Percentiles rank a stretch among this genome's conserved stretches.
phyloP scores from a whole-genome alignment of 2,888 invertebrate species.

The Zaprionus lineosus region DNA sequence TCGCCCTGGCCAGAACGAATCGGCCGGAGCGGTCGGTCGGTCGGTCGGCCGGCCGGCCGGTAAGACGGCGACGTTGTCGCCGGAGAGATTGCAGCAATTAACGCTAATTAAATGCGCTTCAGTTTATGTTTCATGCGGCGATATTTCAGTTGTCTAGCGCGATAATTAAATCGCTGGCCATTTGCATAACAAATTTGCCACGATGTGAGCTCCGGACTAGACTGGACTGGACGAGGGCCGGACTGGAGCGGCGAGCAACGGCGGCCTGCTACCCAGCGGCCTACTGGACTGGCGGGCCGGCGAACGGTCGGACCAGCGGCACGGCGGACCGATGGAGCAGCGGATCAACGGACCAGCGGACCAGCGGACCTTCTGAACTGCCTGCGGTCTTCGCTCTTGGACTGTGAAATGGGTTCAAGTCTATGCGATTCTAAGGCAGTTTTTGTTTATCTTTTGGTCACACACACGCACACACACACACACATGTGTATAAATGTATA shows the following conservation, averaged over 20 bases:
- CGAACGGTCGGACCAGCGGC: too few relatives aligned
- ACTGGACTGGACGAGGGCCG: too few relatives aligned
- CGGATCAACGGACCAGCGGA: too few relatives aligned
- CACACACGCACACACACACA: background rate
- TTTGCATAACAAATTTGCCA: slow-evolving; percentile 79
- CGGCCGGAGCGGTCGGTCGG: too few relatives aligned
- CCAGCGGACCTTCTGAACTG: slow-evolving; percentile 8
- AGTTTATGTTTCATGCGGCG: slow-evolving; percentile 73
- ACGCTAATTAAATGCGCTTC: slow-evolving; percentile 80
- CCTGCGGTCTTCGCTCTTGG: too few relatives aligned
- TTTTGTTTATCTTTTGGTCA: slow-evolving; percentile 60
- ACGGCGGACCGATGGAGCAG: too few relatives aligned
- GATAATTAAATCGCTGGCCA: slow-evolving; percentile 79
- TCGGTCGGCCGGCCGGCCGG: too few relatives aligned
- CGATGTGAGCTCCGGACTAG: too few relatives aligned
- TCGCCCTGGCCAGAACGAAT: too few relatives aligned
- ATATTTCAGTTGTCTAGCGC: slow-evolving; percentile 80
- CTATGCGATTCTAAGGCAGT: slow-evolving; percentile 38
- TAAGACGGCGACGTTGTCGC: slow-evolving; percentile 44
- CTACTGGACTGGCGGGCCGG: too few relatives aligned
- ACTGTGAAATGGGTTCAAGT: slow-evolving; percentile 64
- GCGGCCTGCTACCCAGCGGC: too few relatives aligned
- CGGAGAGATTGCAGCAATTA: slow-evolving; percentile 77
- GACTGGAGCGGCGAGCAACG: too few relatives aligned
- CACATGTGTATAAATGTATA: background rate